These are phyloP conservation scores for Tichodroma muraria DNA, from an alignment of 2,113 vertebrate species.

Conservation along the genomic window DNA sequence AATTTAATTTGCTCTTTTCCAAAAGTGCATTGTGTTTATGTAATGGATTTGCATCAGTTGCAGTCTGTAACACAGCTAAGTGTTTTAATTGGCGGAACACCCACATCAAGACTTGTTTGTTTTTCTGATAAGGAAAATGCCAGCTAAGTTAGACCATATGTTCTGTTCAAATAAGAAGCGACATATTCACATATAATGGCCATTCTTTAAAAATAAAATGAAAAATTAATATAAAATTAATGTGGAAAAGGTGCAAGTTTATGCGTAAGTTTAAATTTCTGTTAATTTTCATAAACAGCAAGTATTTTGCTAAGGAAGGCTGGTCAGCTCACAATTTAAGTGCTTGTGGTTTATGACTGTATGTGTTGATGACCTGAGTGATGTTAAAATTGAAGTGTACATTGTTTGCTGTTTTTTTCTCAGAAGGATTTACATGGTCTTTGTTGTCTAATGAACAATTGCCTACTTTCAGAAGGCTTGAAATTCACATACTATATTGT, in stretches of 20 bases:
- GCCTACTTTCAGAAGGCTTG: background rate
- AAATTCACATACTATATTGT: background rate
- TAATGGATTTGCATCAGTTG: constrained; percentile 72
- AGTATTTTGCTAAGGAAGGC: background rate
- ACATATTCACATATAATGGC: constrained; percentile 57
- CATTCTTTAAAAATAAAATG: constrained; percentile 53
- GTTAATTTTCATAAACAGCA: background rate
- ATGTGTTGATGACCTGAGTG: background rate
- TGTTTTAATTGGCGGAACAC: constrained; percentile 78
- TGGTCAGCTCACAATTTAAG: background rate
- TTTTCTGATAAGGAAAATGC: constrained; percentile 79
- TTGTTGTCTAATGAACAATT: background rate
- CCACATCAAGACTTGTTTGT: constrained; percentile 77
- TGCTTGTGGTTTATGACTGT: background rate
- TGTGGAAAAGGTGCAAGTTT: background rate
- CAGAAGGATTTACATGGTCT: background rate
- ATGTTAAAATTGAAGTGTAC: background rate
- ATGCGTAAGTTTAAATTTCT: background rate
- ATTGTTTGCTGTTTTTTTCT: background rate
- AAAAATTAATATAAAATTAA: constrained; percentile 6
- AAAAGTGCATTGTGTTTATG: constrained; percentile 68
- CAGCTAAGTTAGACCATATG: constrained; percentile 75
- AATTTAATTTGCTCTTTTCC: constrained; percentile 72
- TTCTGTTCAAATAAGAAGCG: constrained; percentile 56
- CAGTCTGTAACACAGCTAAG: constrained; percentile 71